Evolutionary conservation across 1,140 invertebrate species (phyloP).

Genomic region (Geopemphigus sp.): DNA sequence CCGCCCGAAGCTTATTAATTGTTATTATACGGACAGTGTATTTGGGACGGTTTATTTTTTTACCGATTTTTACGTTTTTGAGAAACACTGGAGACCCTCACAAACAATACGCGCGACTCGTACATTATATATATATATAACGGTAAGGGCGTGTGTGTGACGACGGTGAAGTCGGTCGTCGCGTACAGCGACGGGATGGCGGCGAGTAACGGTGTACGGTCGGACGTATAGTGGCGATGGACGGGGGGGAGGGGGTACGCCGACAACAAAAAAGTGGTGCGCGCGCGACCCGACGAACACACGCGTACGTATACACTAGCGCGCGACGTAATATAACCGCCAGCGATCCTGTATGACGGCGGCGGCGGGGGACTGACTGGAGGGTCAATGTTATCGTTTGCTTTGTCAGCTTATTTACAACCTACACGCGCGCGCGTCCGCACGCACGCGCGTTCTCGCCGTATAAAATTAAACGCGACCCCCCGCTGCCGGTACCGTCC

Average conservation of each 20-base stretch:
- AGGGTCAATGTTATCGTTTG: conserved; percentile 18
- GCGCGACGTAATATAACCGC: too few species aligned
- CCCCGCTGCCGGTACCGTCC: too few species aligned
- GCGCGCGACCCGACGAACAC: conserved; percentile 4
- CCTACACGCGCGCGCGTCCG: neutral
- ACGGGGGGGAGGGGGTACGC: neutral
- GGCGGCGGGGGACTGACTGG: neutral
- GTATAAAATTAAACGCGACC: too few species aligned
- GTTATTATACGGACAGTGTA: too few species aligned
- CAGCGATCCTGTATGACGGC: too few species aligned
- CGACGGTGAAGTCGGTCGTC: neutral
- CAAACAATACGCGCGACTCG: neutral
- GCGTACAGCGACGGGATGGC: neutral
- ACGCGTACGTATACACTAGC: too few species aligned
- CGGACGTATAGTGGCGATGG: too few species aligned
- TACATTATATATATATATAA: neutral
- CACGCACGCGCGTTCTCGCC: neutral
- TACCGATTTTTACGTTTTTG: too few species aligned
- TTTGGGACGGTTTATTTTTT: too few species aligned
- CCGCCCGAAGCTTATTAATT: too few species aligned
- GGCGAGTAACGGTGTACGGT: neutral
- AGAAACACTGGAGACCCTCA: neutral
- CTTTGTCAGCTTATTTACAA: conserved; percentile 18
- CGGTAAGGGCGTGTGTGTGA: too few species aligned
- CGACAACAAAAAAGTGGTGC: conserved; percentile 6